These are phyloP conservation scores for Ammospiza caudacuta DNA, from an alignment of 2,113 vertebrate species.

Conservation along the genomic window DNA sequence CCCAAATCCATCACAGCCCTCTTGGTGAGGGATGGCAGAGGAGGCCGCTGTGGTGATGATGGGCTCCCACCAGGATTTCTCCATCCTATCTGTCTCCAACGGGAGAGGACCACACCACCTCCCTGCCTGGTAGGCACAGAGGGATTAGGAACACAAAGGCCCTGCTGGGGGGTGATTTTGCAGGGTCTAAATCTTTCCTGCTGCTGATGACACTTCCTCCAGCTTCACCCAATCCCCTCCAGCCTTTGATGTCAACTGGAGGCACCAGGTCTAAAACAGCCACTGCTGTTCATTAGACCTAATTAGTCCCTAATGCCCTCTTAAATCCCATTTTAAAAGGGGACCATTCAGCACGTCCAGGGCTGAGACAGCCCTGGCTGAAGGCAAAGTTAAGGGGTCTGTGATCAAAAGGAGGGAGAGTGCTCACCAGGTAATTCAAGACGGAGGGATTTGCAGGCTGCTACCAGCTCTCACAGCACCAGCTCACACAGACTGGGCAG, in stretches of 20 bases:
- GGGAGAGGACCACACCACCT: fast-evolving
- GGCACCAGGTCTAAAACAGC: constrained; percentile 19
- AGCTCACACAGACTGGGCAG: not conserved
- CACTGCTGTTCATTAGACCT: constrained; percentile 63
- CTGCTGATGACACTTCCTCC: not conserved
- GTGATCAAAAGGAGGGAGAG: constrained; percentile 14
- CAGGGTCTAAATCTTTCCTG: constrained; percentile 41
- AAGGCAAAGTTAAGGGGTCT: constrained; percentile 22
- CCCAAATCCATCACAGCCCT: not conserved
- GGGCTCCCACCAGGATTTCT: not conserved
- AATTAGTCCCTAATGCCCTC: constrained; percentile 63
- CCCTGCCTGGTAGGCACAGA: not conserved
- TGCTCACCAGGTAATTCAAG: not conserved
- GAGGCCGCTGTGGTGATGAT: not conserved
- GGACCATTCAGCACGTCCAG: not conserved
- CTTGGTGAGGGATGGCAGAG: not conserved
- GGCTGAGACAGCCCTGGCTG: not conserved
- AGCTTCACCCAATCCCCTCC: not conserved
- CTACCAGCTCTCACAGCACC: not conserved
- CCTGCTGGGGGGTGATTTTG: not conserved
- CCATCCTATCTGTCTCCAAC: not conserved
- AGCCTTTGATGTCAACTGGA: constrained; percentile 52
- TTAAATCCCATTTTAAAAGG: constrained; percentile 65
- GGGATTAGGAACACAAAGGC: constrained; percentile 24
- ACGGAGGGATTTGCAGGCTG: fast-evolving